Conservation (phyloP, 2,888 invertebrate genomes). For the Acanthosepion esculentum region DNA sequence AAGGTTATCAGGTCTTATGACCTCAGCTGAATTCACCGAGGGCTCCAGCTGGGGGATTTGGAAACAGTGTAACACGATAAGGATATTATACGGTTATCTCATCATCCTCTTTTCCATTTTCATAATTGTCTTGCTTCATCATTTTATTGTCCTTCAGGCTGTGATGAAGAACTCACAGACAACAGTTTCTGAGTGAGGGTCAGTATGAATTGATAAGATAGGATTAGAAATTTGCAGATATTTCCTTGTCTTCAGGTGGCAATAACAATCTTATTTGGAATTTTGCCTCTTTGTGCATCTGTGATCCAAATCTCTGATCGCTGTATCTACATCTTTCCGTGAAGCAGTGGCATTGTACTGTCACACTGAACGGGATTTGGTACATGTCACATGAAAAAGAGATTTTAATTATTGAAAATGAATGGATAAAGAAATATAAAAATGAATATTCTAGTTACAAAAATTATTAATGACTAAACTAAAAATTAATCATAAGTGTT, state of each 20-base stretch:
- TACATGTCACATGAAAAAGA: neutral
- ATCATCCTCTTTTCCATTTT: neutral
- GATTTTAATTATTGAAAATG: neutral
- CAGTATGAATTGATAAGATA: neutral
- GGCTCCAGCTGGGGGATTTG: neutral
- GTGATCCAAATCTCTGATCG: neutral
- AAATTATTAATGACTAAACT: too few species aligned
- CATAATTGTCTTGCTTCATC: neutral
- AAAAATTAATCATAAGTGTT: too few species aligned
- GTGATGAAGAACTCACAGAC: neutral
- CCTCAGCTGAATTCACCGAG: neutral
- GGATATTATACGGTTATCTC: neutral
- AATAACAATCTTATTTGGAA: slow-evolving; percentile 21
- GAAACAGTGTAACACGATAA: neutral
- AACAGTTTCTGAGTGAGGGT: neutral
- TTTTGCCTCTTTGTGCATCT: neutral
- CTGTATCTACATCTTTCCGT: neutral
- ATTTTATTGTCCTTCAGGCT: slow-evolving; percentile 17
- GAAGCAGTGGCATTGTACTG: neutral
- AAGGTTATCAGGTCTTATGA: neutral
- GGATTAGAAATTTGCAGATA: neutral
- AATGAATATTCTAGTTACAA: too few species aligned
- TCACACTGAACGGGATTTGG: neutral
- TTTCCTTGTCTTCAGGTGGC: slow-evolving; percentile 7
- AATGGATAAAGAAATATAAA: neutral